Base-by-base conservation (phyloP, 1,140 invertebrate genomes). In the Trichonephila clavipes region DNA sequence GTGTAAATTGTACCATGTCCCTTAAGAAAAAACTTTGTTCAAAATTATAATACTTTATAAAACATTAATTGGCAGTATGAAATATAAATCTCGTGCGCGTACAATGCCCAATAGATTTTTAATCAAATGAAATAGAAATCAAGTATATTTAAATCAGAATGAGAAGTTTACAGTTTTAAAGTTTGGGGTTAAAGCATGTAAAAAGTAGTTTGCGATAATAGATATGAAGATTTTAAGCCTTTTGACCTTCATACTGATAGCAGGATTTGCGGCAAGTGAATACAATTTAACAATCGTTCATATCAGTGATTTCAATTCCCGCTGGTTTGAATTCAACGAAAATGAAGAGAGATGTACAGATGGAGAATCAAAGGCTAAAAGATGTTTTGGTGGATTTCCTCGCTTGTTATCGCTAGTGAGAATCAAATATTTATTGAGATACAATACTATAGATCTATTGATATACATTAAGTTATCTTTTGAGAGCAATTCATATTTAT, bases 341-440 rank as follows among this genome's bases (percentile, higher is more conserved):
- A 59, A 87, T 28, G 91, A 77, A 69, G 16, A 19, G 2, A 69
- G 14, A 21, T 92, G 91, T 28, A 19, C 82, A 28, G 18, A 58
- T 19, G 51, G 69, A 18, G 91, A 92, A 77, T 92, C 91, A n/a
- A 40, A 28, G 19, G 62, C 61, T 51, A 64, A 64, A n/a, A 86
- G 72, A 69, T 92, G 91, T 72, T 92, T 87, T 21, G 91, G 91
- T 21, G 91, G 91, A 19, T 86, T 92, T 69, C n/a, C 91, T 12
- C 61, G 91, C 0, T 62, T 82, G 16, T 4, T 92, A 19, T 24
- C 83, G 1, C 28, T 69, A 21, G 91, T 92, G 82, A 83, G 90
- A 44, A 1, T 51, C 10, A 51, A 51, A 51, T 10, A 12, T 51
- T 51, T 51, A 51, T 10, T 51, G 51, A 10, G 51, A 0, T 51